A percentile compares a stretch with the other conserved stretches of the same genome.
Conservation (phyloP, 2,888 invertebrate genomes). For the Thymelicus lineola region DNA sequence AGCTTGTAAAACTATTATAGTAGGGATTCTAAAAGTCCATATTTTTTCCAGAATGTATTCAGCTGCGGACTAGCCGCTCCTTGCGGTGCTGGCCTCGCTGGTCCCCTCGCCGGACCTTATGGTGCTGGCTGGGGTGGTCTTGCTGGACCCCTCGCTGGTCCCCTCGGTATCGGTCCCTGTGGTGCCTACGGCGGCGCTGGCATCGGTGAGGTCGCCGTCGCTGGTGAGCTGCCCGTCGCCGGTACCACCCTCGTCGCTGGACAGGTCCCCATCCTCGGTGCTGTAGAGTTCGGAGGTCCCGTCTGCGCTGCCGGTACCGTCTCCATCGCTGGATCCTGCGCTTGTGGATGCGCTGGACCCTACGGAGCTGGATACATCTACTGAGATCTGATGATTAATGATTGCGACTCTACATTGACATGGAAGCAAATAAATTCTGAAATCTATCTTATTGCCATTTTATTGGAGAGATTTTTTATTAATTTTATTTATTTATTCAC, state of each 20-base stretch:
- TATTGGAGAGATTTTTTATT: too few relatives aligned
- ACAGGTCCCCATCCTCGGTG: constrained; percentile 55
- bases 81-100: constrained; percentile 26
- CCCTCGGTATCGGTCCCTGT: too few relatives aligned
- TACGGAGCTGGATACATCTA: constrained; percentile 14
- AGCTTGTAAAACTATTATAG: too few relatives aligned
- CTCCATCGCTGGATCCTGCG: constrained; percentile 49
- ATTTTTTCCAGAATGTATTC: constrained; percentile 23
- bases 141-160: too few relatives aligned
- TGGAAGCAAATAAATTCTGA: too few relatives aligned
- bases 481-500: too few relatives aligned
- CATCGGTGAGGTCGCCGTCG: constrained; percentile 48
- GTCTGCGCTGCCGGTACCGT: constrained; percentile 51
- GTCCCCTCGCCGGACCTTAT: constrained; percentile 44
- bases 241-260: constrained; percentile 50
- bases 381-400: background rate
- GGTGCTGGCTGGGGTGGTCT: too few relatives aligned
- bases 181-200: constrained; percentile 43
- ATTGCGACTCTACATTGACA: too few relatives aligned
- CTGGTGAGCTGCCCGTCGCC: constrained; percentile 49
- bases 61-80: constrained; percentile 41
- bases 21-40: too few relatives aligned
- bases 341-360: constrained; percentile 41
- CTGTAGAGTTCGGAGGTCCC: constrained; percentile 54
- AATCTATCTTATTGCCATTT: too few relatives aligned